Evolutionary conservation across 2,888 invertebrate genomes (phyloP).

Genomic region (Ennomos quercinarius): DNA sequence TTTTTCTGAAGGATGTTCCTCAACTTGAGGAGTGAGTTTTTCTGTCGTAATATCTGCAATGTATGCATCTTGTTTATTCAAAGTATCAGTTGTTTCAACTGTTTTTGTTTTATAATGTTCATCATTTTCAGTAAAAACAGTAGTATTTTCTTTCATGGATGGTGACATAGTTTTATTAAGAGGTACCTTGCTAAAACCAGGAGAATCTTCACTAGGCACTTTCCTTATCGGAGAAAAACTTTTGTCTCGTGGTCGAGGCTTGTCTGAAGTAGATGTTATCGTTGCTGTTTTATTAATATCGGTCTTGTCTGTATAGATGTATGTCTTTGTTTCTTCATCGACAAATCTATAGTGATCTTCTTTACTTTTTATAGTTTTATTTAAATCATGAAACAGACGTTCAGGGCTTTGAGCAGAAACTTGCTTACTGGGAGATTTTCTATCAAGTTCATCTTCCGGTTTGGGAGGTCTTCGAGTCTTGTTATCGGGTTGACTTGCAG

Average conservation of each 20-base stretch:
- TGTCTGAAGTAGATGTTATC: constrained; percentile 17
- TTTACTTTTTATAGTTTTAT: constrained; percentile 49
- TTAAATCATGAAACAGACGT: constrained; percentile 37
- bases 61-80: constrained; percentile 25
- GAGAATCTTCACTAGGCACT: constrained; percentile 46
- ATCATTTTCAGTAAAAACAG: constrained; percentile 48
- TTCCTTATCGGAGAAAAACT: constrained; percentile 48
- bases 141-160: constrained; percentile 56
- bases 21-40: constrained; percentile 12
- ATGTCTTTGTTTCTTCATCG: constrained; percentile 76
- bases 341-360: constrained; percentile 72
- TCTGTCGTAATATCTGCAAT: constrained; percentile 33
- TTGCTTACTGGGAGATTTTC: constrained; percentile 48
- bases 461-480: constrained; percentile 39
- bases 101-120: constrained; percentile 32
- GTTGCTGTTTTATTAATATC: constrained; percentile 32
- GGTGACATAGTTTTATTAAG: constrained; percentile 52
- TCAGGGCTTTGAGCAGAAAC: constrained; percentile 47
- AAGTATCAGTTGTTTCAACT: constrained; percentile 32
- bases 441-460: constrained; percentile 45
- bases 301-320: constrained; percentile 52
- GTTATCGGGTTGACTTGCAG: constrained; percentile 46
- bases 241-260: constrained; percentile 35
- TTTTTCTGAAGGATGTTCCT: constrained; percentile 27
- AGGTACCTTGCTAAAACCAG: constrained; percentile 34